These are phyloP conservation scores for Paratrypauchen microcephalus DNA, from an alignment of 2,797 vertebrate genomes.

Conservation along the genomic window DNA sequence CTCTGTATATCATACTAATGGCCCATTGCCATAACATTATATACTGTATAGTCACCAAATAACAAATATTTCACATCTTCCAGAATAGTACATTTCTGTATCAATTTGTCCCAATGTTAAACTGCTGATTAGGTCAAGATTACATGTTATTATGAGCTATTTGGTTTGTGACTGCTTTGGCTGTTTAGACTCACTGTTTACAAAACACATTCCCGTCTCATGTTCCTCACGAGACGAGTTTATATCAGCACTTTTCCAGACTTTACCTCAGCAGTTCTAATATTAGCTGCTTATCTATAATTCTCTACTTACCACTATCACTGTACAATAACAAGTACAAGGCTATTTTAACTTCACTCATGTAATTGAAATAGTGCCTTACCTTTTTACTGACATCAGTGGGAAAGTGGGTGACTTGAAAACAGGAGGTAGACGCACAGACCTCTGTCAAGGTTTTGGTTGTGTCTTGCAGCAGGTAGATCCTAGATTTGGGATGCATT, in stretches of 20 bases:
- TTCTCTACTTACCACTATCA: constrained; percentile 3
- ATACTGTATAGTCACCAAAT: too few species aligned
- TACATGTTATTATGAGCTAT: too few species aligned
- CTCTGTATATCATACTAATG: too few species aligned
- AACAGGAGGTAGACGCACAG: neutral
- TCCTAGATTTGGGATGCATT: too few species aligned
- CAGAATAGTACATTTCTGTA: too few species aligned
- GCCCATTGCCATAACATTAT: too few species aligned
- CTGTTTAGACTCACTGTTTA: constrained; percentile 56
- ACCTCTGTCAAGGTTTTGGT: too few species aligned
- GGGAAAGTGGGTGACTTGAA: neutral
- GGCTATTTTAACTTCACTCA: constrained; percentile 15
- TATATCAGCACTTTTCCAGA: constrained; percentile 11
- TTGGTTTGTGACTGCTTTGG: constrained; percentile 18
- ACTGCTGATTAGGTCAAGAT: too few species aligned
- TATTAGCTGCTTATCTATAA: neutral
- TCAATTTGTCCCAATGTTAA: too few species aligned
- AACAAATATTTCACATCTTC: too few species aligned
- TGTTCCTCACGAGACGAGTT: neutral
- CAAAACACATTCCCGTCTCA: constrained; percentile 52
- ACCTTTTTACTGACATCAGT: neutral
- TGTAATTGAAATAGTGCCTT: too few species aligned
- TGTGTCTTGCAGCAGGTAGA: too few species aligned
- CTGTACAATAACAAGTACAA: constrained; percentile 14
- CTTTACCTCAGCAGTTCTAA: constrained; percentile 4